A percentile compares a stretch with the other conserved stretches of the same genome.
Evolutionary conservation across 1,140 invertebrate genomes (phyloP).

Genomic region (Tyrophagus putrescentiae): DNA sequence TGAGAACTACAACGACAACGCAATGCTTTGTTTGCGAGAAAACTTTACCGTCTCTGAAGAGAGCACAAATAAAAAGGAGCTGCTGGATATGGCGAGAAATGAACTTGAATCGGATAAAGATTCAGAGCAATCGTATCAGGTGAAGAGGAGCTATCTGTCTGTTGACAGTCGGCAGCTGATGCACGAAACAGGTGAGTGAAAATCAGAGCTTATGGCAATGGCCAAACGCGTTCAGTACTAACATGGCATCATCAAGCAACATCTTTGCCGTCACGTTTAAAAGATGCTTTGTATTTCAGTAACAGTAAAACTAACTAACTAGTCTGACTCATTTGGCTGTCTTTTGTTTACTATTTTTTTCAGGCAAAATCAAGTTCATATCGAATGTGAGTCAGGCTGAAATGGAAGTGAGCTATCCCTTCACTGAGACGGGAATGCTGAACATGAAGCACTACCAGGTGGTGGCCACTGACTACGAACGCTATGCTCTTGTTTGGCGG

Average conservation of each 20-base stretch:
- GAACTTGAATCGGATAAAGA: constrained; percentile 8
- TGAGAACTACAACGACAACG: constrained; percentile 50
- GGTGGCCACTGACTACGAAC: constrained; percentile 55
- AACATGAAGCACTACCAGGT: constrained; percentile 56
- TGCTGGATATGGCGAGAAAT: constrained; percentile 6
- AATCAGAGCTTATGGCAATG: no score
- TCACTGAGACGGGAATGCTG: constrained; percentile 46
- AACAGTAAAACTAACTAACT: neutral
- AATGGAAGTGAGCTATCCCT: constrained; percentile 18
- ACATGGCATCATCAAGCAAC: no score
- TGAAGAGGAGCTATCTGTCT: constrained; percentile 1
- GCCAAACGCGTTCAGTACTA: no score
- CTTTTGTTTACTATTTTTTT: neutral
- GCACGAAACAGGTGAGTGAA: neutral
- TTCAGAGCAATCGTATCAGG: neutral
- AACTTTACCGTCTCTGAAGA: constrained; percentile 44
- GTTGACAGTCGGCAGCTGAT: constrained; percentile 4
- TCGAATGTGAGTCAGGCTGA: constrained; percentile 10
- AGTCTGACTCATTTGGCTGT: neutral
- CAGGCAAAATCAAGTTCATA: constrained; percentile 13
- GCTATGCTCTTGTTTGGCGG: constrained; percentile 57
- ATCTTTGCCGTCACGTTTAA: no score
- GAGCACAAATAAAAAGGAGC: neutral
- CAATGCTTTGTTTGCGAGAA: constrained; percentile 50
- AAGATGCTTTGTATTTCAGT: neutral